Conservation (phyloP, 2,888 invertebrate species). For the Pherbina coryleti region DNA sequence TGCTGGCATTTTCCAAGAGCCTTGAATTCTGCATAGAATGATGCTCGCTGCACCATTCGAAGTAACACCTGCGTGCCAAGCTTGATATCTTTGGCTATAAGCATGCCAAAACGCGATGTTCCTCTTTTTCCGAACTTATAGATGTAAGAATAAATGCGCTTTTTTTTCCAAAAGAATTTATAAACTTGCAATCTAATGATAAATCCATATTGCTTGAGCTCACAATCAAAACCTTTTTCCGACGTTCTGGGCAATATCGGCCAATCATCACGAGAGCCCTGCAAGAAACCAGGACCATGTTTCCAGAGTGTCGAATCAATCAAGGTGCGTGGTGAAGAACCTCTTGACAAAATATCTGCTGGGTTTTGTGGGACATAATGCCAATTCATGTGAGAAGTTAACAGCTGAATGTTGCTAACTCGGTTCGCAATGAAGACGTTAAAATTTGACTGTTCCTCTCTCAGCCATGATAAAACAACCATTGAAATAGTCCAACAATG, state of each 20-base stretch:
- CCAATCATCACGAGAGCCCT: neutral
- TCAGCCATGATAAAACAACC: constrained; percentile 40
- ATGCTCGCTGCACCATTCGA: constrained; percentile 30
- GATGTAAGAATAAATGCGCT: neutral
- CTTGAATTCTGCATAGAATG: constrained; percentile 25
- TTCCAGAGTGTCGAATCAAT: too few relatives aligned
- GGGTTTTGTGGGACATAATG: constrained; percentile 32
- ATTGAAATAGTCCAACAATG: constrained; percentile 40
- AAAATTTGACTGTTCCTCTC: constrained; percentile 32
- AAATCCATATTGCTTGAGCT: neutral
- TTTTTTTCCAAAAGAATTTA: too few relatives aligned
- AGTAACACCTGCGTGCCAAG: constrained; percentile 25
- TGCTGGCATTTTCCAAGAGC: neutral
- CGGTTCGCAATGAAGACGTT: constrained; percentile 41
- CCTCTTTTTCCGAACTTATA: neutral
- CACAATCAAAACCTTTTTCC: neutral
- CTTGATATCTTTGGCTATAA: constrained; percentile 19
- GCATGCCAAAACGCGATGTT: neutral
- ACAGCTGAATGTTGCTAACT: constrained; percentile 37
- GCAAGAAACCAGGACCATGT: neutral
- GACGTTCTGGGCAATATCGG: neutral
- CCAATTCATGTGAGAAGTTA: neutral
- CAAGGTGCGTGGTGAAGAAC: too few relatives aligned
- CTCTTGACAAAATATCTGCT: constrained; percentile 13
- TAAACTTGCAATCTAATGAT: neutral